These are phyloP conservation scores for Eupithecia vulgata DNA, from an alignment of 2,888 invertebrate species.

Conservation along the genomic window DNA sequence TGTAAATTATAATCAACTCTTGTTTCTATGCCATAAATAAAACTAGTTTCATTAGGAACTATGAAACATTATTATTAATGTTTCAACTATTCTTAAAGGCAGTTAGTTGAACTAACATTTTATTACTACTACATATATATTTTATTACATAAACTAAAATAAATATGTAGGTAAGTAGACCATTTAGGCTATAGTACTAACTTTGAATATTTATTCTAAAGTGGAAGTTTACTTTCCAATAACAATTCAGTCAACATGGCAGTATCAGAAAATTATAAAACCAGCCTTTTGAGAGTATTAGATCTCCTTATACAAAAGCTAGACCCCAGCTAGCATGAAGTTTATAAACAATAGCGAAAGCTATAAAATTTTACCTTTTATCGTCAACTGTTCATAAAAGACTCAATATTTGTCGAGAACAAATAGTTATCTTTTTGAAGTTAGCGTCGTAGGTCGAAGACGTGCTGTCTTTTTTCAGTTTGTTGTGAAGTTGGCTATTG, in stretches of 20 bases:
- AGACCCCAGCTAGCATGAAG: neutral
- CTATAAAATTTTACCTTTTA: neutral
- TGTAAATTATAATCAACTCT: constrained; percentile 43
- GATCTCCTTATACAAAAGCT: neutral
- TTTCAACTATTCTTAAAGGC: neutral
- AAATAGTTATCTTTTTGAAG: constrained; percentile 65
- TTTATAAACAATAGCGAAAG: neutral
- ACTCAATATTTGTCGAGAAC: constrained; percentile 75
- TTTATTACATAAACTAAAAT: neutral
- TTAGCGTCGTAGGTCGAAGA: constrained; percentile 59
- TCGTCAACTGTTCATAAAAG: constrained; percentile 63
- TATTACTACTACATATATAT: constrained; percentile 1
- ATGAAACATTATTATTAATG: neutral
- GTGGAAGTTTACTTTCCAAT: neutral
- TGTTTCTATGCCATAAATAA: constrained; percentile 25
- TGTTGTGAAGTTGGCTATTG: constrained; percentile 63
- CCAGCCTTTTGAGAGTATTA: constrained; percentile 9
- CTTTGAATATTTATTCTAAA: constrained; percentile 3
- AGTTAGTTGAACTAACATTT: constrained; percentile 12
- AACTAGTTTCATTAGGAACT: neutral
- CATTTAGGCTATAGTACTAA: neutral
- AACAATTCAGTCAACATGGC: constrained; percentile 4
- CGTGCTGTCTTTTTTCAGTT: constrained; percentile 69
- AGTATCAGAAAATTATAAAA: neutral
- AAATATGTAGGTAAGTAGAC: constrained; percentile 2